Evolutionary conservation across 2,888 invertebrate genomes (phyloP), one percentile per base, ranked within the genome.

Genomic region (Desoria tigrina): DNA sequence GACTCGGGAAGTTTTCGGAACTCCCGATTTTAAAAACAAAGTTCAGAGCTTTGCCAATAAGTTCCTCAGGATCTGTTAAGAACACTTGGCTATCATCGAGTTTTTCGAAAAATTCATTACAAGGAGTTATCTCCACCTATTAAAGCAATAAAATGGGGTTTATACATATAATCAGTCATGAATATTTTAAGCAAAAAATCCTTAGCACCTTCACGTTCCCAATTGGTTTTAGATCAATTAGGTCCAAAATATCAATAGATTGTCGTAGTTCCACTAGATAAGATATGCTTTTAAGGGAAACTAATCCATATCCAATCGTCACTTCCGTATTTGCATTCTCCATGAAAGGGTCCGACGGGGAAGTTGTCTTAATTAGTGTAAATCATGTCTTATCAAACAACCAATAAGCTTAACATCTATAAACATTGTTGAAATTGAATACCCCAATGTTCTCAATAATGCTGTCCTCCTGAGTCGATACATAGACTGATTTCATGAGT

Each of bases 311-410:
- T 6, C 71, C 71, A 16, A 71, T 61, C 2, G 57, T 60, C n/a
- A 71, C 45, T 23, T 68, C 68, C 11, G 28, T 18, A 9, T 63
- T 66, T 27, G 60, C 11, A 27, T 27, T 27, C 26, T 67, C 60
- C n/a, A 23, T 50, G 32, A 70, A 70, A 18, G 70, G 64, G 28
- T 66, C n/a, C n/a, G n/a, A n/a, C n/a, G n/a, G n/a, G n/a, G n/a
- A n/a, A n/a, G n/a, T n/a, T n/a, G n/a, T n/a, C n/a, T n/a, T n/a
- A n/a, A n/a, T n/a, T n/a, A n/a, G n/a, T n/a, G n/a, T n/a, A n/a
- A n/a, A n/a, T n/a, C n/a, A n/a, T n/a, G n/a, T n/a, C n/a, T n/a
- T n/a, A n/a, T 64, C 6, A 32, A 32, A 32, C 32, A 32, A 32
- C 11, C 32, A 32, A 32, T n/a, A n/a, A n/a, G 21, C 39, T 16